These are phyloP conservation scores for Carassius gibelio DNA, from an alignment of 2,113 vertebrate species.

Conservation along the genomic window DNA sequence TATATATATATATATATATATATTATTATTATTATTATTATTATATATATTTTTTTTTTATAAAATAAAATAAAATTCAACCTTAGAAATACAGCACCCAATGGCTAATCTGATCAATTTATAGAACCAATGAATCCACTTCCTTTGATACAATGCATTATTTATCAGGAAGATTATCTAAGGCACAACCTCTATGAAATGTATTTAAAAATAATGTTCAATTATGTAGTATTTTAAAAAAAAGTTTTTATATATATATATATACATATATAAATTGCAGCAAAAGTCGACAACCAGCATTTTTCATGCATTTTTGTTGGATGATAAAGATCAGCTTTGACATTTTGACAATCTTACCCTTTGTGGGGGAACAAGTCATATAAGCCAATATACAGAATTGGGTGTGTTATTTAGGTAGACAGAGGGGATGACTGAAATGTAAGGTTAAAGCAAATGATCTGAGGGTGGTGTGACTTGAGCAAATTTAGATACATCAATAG, in stretches of 20 bases:
- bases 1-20: too few relatives aligned
- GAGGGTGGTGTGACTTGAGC: neutral
- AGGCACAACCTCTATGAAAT: neutral
- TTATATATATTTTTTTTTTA: too few relatives aligned
- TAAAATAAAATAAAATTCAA: neutral
- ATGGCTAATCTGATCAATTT: neutral
- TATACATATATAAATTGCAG: neutral
- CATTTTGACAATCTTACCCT: slow-evolving; percentile 5
- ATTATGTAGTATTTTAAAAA: too few relatives aligned
- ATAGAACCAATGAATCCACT: neutral
- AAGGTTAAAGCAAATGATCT: slow-evolving; percentile 20
- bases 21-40: too few relatives aligned
- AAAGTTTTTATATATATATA: too few relatives aligned
- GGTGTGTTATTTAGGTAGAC: neutral
- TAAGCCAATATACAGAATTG: neutral
- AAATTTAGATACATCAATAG: neutral
- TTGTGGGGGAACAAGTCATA: neutral
- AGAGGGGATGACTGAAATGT: neutral
- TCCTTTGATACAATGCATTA: neutral
- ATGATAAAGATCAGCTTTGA: neutral
- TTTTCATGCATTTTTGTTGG: neutral
- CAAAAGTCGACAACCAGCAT: neutral
- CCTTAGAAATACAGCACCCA: neutral
- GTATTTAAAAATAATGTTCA: too few relatives aligned
- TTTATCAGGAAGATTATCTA: neutral